phyloP scores from a whole-genome alignment of 2,888 invertebrate species.

The Lomographa bimaculata region DNA sequence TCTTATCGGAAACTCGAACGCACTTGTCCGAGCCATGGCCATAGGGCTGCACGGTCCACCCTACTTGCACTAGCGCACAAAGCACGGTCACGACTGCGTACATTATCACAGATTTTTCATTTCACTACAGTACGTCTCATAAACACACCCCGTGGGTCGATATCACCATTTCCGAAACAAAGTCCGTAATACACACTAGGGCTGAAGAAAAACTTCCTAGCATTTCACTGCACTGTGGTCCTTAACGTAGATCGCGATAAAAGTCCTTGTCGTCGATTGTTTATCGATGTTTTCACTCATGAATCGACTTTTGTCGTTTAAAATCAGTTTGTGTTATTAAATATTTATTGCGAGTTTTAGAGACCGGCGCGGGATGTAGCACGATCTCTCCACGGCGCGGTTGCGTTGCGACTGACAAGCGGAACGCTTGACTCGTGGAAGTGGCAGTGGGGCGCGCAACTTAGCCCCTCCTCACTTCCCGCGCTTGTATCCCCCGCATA shows the following conservation, averaged over 20 bases:
- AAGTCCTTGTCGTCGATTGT: conserved; percentile 45
- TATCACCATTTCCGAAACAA: conserved; percentile 84
- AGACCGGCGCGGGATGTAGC: conserved; percentile 57
- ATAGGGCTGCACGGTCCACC: conserved; percentile 80
- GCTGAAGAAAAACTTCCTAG: conserved; percentile 73
- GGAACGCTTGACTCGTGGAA: conserved; percentile 67
- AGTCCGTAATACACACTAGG: conserved; percentile 73
- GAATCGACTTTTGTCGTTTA: conserved; percentile 49
- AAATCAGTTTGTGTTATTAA: conserved; percentile 68
- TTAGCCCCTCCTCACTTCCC: conserved; percentile 46
- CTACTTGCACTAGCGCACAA: conserved; percentile 81
- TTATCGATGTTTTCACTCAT: conserved; percentile 54
- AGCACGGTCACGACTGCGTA: conserved; percentile 68
- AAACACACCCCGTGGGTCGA: conserved; percentile 82
- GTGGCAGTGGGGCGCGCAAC: conserved; percentile 75
- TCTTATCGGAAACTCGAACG: conserved; percentile 68
- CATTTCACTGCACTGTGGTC: conserved; percentile 78
- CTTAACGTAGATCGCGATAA: conserved; percentile 38
- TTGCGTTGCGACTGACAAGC: conserved; percentile 75
- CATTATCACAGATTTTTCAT: conserved; percentile 83
- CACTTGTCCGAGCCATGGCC: conserved; percentile 80
- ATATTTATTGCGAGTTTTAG: conserved; percentile 73
- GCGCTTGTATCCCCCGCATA: conserved; percentile 53
- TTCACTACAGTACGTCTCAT: conserved; percentile 80
- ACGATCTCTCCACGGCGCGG: conserved; percentile 66